Conservation (phyloP, 2,797 vertebrate genomes). For the Decapterus maruadsi region DNA sequence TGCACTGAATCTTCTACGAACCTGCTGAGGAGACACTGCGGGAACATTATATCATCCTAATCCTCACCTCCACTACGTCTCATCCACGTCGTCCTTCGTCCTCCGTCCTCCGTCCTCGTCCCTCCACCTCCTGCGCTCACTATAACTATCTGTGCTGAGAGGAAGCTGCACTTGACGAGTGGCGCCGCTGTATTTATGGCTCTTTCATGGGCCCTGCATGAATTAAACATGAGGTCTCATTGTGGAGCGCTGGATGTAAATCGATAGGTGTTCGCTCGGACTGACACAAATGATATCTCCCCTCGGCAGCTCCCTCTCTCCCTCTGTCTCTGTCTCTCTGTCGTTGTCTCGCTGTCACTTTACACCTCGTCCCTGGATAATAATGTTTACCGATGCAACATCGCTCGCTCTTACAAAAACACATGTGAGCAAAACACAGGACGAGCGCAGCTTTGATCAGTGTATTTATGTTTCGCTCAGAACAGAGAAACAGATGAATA, state of each 20-base stretch:
- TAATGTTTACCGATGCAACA: constrained; percentile 68
- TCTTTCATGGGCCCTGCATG: constrained; percentile 70
- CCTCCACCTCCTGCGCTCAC: constrained; percentile 48
- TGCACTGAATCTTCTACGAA: not conserved
- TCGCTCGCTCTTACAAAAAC: constrained; percentile 55
- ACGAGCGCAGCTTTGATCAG: constrained; percentile 58
- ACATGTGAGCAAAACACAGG: constrained; percentile 60
- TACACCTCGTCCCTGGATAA: constrained; percentile 58
- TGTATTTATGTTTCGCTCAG: constrained; percentile 35
- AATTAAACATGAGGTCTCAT: constrained; percentile 77
- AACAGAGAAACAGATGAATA: constrained; percentile 51
- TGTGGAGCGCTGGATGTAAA: constrained; percentile 75
- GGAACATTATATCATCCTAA: constrained; percentile 22
- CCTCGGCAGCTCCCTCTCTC: constrained; percentile 54
- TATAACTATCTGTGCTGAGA: constrained; percentile 67
- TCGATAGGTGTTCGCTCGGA: constrained; percentile 77
- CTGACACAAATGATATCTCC: constrained; percentile 72
- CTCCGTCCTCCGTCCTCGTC: not conserved
- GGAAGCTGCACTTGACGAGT: constrained; percentile 44
- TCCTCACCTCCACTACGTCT: constrained; percentile 23
- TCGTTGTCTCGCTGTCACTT: constrained; percentile 50
- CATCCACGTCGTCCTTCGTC: constrained; percentile 17
- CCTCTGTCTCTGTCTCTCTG: constrained; percentile 3
- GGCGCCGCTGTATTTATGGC: constrained; percentile 74
- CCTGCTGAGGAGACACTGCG: not conserved